Conservation (phyloP, 2,113 vertebrate species). For the Ptilorrhoa leucosticta region DNA sequence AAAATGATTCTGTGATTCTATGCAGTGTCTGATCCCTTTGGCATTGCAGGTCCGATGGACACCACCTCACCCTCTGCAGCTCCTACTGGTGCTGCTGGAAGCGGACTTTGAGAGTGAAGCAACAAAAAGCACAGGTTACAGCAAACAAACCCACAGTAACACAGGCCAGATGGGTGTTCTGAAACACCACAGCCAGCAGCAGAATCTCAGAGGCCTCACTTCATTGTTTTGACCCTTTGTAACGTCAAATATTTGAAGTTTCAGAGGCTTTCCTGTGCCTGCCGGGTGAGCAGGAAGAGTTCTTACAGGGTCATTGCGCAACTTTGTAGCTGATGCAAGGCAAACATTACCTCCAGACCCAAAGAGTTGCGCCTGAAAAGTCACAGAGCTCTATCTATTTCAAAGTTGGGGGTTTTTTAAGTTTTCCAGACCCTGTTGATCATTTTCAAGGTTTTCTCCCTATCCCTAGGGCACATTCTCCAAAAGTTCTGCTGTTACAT, state of each 20-base stretch:
- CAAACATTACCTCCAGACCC: not conserved
- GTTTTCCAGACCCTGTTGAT: not conserved
- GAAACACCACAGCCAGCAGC: not conserved
- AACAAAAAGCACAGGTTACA: not conserved
- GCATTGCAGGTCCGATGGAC: not conserved
- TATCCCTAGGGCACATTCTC: not conserved
- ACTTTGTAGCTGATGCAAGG: not conserved
- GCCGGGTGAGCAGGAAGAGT: not conserved
- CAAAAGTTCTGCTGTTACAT: not conserved
- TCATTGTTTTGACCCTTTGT: not conserved
- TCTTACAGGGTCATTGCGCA: not conserved
- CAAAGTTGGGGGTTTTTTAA: too few relatives aligned
- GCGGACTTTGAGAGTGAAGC: not conserved
- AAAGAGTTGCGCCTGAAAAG: not conserved
- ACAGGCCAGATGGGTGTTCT: not conserved
- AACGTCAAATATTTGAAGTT: slow-evolving; percentile 50
- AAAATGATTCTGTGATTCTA: not conserved
- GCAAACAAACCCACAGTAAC: not conserved
- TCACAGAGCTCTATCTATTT: not conserved
- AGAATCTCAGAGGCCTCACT: not conserved
- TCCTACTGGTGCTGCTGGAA: not conserved
- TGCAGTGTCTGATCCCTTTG: not conserved
- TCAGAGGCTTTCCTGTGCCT: not conserved
- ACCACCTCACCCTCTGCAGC: not conserved
- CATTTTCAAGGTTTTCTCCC: not conserved